These are phyloP conservation scores for Desmodus rotundus DNA, from an alignment of 2,113 vertebrate species.

Conservation along the genomic window DNA sequence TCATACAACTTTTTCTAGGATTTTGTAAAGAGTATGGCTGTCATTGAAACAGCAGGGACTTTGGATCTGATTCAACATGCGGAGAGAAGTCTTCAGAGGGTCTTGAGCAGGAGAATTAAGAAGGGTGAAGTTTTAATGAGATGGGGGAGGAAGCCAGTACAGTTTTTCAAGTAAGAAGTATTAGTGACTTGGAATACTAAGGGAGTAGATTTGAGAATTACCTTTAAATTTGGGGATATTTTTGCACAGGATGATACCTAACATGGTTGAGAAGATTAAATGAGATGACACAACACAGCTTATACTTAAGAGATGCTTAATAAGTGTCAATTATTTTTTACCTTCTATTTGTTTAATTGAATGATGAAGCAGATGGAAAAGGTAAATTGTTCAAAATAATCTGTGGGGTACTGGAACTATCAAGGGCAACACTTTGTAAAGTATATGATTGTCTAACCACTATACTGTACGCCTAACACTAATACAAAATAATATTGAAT, in stretches of 20 bases:
- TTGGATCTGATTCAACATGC: not conserved
- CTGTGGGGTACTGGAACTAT: not conserved
- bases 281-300: not conserved
- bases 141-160: not conserved
- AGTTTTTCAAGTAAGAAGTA: not conserved
- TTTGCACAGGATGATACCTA: not conserved
- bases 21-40: not conserved
- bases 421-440: not conserved
- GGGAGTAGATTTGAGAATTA: not conserved
- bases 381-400: not conserved
- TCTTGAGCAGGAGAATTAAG: not conserved
- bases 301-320: not conserved
- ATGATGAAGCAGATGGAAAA: not conserved
- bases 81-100: not conserved
- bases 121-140: not conserved
- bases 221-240: not conserved
- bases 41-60: not conserved
- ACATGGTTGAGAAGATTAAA: not conserved
- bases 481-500: not conserved
- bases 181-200: not conserved
- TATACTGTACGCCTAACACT: not conserved
- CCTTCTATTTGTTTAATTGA: not conserved
- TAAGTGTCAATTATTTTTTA: not conserved
- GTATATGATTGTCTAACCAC: not conserved
- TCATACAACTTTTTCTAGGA: not conserved